Evolutionary conservation across 2,888 invertebrate species (phyloP).

Genomic region (Itoplectis maculator): DNA sequence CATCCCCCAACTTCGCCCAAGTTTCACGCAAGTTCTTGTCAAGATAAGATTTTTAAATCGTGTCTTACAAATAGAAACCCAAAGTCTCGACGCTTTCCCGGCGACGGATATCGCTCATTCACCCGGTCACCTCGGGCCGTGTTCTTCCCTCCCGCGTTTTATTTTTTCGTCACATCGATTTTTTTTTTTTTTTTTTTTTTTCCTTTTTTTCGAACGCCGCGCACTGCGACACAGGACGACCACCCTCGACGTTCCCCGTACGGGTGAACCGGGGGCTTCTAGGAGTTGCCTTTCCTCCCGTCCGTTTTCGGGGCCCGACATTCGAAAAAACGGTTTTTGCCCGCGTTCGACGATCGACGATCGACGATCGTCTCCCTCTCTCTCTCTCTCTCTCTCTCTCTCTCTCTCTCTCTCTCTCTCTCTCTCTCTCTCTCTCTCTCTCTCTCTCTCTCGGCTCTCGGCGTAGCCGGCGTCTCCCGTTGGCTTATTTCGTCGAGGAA

Average conservation of each 20-base stretch:
- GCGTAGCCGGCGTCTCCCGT: too few relatives aligned
- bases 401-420: too few relatives aligned
- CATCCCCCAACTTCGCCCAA: not conserved
- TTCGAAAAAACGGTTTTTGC: conserved; percentile 27
- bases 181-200: conserved; percentile 5
- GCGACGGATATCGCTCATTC: too few relatives aligned
- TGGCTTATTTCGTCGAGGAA: conserved; percentile 47
- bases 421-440: too few relatives aligned
- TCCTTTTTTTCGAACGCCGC: not conserved
- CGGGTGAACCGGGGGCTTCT: conserved; percentile 29
- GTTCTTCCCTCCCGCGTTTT: not conserved
- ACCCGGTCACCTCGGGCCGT: too few relatives aligned
- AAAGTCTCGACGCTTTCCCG: too few relatives aligned
- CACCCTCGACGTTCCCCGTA: conserved; percentile 41
- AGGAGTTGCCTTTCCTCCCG: conserved; percentile 36
- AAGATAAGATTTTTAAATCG: too few relatives aligned
- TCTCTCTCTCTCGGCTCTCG: conserved; percentile 70
- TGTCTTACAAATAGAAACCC: too few relatives aligned
- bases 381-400: too few relatives aligned
- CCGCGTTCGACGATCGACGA: too few relatives aligned
- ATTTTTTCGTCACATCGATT: not conserved
- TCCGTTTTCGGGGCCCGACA: conserved; percentile 31
- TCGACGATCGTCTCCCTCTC: too few relatives aligned
- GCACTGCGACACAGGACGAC: conserved; percentile 9
- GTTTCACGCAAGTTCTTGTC: not conserved